Evolutionary conservation across 2,113 vertebrate genomes (phyloP), one percentile per base, ranked within the genome.

Genomic region (Hiodon alosoides): DNA sequence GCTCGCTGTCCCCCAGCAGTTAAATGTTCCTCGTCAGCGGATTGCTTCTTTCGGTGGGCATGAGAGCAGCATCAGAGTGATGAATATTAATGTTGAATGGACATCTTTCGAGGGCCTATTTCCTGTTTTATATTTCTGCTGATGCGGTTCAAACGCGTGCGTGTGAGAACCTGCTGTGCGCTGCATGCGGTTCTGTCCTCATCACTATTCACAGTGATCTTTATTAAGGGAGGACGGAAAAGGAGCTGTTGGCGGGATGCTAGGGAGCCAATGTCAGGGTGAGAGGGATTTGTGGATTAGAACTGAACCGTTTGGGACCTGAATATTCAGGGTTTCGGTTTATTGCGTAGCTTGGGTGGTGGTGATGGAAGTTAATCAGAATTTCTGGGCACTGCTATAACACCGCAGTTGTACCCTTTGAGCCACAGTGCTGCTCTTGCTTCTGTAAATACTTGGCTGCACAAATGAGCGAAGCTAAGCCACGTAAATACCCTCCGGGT

Each of bases 51-150:
- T 11, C 31, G 65, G 6, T 6, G 7, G 31, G 73, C 17, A 1
- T 67, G 64, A 48, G 47, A 57, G 52, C 53, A 2, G 61, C 67
- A 53, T 16, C 17, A 48, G 2, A 50, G 13, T 17, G n/a, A 64
- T 74, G 62, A 57, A 74, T 74, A 67, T 67, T 75, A 51, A 68
- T 11, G 73, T 5, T 3, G 11, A 51, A 3, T n/a, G 13, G 64
- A 4, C 70, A 16, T 13, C 3, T 62, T 31, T 13, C 61, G 9
- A 14, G 13, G 54, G 4, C 11, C 17, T 13, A 8, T 17, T 67
- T 55, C 62, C 16, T 16, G 31, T 10, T 51, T 50, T 51, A 47
- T 59, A 57, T 54, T 59, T 60, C 55, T 72, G 57, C 70, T 72
- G 70, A 72, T 31, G 31, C 10, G 6, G 4, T 72, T 46, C 14